Percentiles rank a stretch among this genome's conserved stretches.
These are phyloP conservation scores for Solenopsis fugax DNA, from an alignment of 1,140 invertebrate genomes.

Conservation along the genomic window DNA sequence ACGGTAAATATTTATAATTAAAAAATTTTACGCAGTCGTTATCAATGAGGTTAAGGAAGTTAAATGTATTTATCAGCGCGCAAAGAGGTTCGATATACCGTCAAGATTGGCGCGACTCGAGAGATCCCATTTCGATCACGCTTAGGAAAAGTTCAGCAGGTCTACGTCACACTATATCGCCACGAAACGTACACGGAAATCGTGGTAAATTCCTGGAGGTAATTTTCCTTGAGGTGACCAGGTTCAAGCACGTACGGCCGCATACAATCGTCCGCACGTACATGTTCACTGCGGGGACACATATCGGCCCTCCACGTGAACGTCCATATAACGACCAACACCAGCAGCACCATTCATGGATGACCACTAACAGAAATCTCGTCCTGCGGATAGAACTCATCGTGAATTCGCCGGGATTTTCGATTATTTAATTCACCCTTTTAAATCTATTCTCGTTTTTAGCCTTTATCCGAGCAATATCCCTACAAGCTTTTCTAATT, in stretches of 20 bases:
- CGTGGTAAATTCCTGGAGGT: constrained; percentile 51
- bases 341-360: constrained; percentile 1
- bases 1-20: neutral
- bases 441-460: neutral
- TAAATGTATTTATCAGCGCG: constrained; percentile 17
- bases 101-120: neutral
- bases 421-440: constrained; percentile 44
- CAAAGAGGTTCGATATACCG: neutral
- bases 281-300: constrained; percentile 10
- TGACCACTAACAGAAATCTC: constrained; percentile 37
- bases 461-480: too few relatives aligned
- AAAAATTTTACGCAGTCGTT: neutral
- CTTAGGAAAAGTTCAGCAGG: constrained; percentile 36
- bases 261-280: constrained; percentile 53
- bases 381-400: neutral
- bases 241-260: constrained; percentile 55
- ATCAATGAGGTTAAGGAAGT: neutral
- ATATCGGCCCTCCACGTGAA: constrained; percentile 34
- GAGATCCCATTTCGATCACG: constrained; percentile 33
- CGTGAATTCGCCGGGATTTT: constrained; percentile 24
- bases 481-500: neutral
- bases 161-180: constrained; percentile 24
- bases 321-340: constrained; percentile 31
- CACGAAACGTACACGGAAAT: constrained; percentile 54
- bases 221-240: constrained; percentile 52